Conservation (phyloP, 1,140 invertebrate genomes). For the Druon quercuslanigerum region DNA sequence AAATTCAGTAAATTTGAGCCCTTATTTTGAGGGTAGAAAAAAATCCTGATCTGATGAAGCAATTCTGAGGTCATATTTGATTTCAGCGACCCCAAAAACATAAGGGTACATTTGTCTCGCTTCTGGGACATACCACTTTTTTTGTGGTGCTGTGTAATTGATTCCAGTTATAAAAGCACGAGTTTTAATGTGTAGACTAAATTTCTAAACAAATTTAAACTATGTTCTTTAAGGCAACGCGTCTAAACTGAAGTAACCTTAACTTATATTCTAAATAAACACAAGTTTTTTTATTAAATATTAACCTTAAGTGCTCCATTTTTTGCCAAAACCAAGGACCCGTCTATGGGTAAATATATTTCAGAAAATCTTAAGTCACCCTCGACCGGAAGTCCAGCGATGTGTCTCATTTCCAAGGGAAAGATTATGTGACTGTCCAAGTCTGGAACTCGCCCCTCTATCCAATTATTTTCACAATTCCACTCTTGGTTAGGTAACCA, state of each 20-base stretch:
- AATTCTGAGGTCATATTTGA: no score
- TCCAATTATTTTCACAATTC: conserved; percentile 64
- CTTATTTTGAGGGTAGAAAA: no score
- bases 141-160: no score
- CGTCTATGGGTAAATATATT: conserved; percentile 65
- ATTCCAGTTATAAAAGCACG: no score
- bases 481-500: conserved; percentile 70
- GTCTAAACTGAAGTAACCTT: conserved; percentile 2
- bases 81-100: no score
- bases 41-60: no score
- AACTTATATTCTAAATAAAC: conserved; percentile 17
- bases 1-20: no score
- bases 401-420: conserved; percentile 62
- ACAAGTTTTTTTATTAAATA: neutral
- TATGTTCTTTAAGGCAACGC: neutral
- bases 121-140: no score
- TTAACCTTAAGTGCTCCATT: conserved; percentile 62
- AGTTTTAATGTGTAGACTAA: no score
- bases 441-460: conserved; percentile 53
- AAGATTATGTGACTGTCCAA: conserved; percentile 60
- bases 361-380: conserved; percentile 50
- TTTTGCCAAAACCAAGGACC: conserved; percentile 57
- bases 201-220: no score
- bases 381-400: conserved; percentile 56
- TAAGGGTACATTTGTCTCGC: no score